Percentiles rank a stretch among this genome's conserved stretches.
phyloP scores from a whole-genome alignment of 2,797 vertebrate genomes.

The Centropyge bicolor region DNA sequence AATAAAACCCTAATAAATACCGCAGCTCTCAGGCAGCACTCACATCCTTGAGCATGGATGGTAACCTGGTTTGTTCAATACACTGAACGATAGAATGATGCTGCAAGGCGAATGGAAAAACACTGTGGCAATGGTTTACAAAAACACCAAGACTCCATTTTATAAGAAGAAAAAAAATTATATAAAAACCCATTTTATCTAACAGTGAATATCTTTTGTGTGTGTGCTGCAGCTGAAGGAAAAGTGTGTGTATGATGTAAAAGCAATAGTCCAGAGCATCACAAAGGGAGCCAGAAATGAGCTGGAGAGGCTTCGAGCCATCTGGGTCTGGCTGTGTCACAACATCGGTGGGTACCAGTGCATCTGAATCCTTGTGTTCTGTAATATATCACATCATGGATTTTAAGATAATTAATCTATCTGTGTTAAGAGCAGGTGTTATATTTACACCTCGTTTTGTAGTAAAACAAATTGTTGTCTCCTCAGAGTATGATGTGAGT shows the following conservation, averaged over 20 bases:
- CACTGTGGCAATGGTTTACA: background rate
- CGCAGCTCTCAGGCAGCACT: conserved; percentile 35
- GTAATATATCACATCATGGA: background rate
- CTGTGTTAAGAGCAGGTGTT: background rate
- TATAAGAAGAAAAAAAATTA: background rate
- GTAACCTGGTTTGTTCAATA: conserved; percentile 31
- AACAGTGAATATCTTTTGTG: background rate
- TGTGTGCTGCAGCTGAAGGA: conserved; percentile 80
- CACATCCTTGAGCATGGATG: conserved; percentile 34
- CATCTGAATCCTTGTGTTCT: background rate
- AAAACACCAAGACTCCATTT: background rate
- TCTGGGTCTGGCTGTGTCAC: conserved; percentile 91
- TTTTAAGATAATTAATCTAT: background rate
- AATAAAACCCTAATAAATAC: conserved; percentile 31
- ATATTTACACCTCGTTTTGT: background rate
- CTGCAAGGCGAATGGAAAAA: background rate
- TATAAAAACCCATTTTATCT: background rate
- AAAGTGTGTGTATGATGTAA: conserved; percentile 70
- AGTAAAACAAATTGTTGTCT: conserved; percentile 22
- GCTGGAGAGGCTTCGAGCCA: conserved; percentile 84
- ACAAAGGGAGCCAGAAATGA: conserved; percentile 79
- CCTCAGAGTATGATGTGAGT: conserved; percentile 83
- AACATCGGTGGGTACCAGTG: conserved; percentile 82
- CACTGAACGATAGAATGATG: conserved; percentile 4
- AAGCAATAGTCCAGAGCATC: conserved; percentile 78